Evolutionary conservation across 2,888 invertebrate species (phyloP), one percentile per base, ranked within the genome.

Genomic region (Pachymerium ferrugineum): DNA sequence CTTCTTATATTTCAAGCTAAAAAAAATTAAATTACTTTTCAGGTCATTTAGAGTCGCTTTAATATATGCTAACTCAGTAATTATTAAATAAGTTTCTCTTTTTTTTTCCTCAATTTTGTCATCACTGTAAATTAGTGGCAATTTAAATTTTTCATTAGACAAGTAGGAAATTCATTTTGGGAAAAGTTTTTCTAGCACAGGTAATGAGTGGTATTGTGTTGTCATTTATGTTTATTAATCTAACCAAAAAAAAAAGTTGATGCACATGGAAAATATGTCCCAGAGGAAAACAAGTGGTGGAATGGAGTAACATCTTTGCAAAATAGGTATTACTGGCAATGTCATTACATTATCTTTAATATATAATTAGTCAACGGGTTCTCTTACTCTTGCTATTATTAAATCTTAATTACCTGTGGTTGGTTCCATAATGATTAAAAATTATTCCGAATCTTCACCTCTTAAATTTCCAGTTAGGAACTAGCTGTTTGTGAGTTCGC

Each of bases 101-200:
- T 4, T 25, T 4, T 8, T 25, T 25, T 14, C 1, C 28, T 62
- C 19, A 54, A 22, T 22, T 22, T 54, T 62, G 62, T 62, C 62
- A 62, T 62, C 62, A 62, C 62, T n/a, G 62, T 62, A 62, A 62
- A 62, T 62, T 62, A 62, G 62, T 62, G 62, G 62, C 62, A 62
- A 25, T 62, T 62, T 62, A 62, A 62, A 62, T 62, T 28, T 62
- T 62, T 62, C 62, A 62, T 62, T 62, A 62, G 62, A 62, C 62
- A 62, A 62, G 62, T 28, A 62, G 62, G 62, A 62, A 62, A 62
- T 62, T 62, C 62, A 62, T 62, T 62, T 62, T 12, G 0, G 10
- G 12, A 12, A 28, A 62, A 62, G 25, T 62, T 62, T 28, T 0
- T 62, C 28, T 62, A 62, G n/a, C 28, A 62, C 22, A 62, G 25